A percentile compares a stretch with the other conserved stretches of the same genome.
phyloP scores from a whole-genome alignment of 2,888 invertebrate species.

The Leucoptera coffeella region DNA sequence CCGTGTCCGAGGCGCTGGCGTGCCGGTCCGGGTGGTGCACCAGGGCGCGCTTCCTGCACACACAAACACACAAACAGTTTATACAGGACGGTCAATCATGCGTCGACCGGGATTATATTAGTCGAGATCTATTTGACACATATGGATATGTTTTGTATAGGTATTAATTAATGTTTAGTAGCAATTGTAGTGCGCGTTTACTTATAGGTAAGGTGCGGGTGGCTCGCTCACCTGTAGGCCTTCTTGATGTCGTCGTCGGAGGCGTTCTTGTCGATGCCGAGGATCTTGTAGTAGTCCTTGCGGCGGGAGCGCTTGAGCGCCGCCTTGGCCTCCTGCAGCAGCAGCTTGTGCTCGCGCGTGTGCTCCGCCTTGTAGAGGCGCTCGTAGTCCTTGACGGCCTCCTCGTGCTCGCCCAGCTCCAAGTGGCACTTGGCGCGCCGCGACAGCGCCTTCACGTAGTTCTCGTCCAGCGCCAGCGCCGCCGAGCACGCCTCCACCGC shows the following conservation, averaged over 20 bases:
- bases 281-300: slow-evolving; percentile 94
- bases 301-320: slow-evolving; percentile 86
- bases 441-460: slow-evolving; percentile 77
- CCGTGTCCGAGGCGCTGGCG: slow-evolving; percentile 75
- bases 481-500: slow-evolving; percentile 80
- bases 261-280: slow-evolving; percentile 78
- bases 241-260: slow-evolving; percentile 91
- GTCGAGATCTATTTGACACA: no score
- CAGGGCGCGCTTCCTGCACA: slow-evolving; percentile 69
- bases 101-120: no score
- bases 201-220: no score
- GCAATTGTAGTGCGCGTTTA: no score
- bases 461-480: slow-evolving; percentile 78
- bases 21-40: slow-evolving; percentile 94
- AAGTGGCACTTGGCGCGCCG: slow-evolving; percentile 82
- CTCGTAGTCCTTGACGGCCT: slow-evolving; percentile 89
- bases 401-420: slow-evolving; percentile 77
- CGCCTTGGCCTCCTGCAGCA: slow-evolving; percentile 82
- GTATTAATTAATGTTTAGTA: no score
- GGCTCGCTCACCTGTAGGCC: slow-evolving; percentile 61
- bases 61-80: no score
- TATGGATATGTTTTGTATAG: no score
- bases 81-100: no score
- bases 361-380: slow-evolving; percentile 77
- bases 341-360: slow-evolving; percentile 69